Evolutionary conservation across 2,113 vertebrate species (phyloP).

Genomic region (Pseudois nayaur): DNA sequence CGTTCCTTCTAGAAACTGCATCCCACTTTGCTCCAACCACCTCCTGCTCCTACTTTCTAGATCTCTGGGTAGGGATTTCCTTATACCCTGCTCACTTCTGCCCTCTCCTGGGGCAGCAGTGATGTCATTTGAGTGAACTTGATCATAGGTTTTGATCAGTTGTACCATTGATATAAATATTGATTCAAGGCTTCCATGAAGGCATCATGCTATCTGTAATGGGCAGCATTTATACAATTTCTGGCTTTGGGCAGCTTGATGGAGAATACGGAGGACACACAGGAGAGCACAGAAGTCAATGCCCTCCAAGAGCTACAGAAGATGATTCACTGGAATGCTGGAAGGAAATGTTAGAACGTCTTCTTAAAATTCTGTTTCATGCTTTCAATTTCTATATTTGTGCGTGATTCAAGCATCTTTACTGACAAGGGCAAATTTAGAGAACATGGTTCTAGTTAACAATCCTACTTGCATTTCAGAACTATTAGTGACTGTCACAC

Average conservation of each 20-base stretch:
- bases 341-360: neutral
- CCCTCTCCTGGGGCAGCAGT: neutral
- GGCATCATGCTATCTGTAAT: neutral
- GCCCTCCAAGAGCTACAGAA: neutral
- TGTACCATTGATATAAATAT: neutral
- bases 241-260: neutral
- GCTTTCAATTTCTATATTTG: neutral
- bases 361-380: neutral
- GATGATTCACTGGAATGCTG: neutral
- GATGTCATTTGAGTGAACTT: neutral
- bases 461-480: neutral
- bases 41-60: neutral
- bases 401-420: neutral
- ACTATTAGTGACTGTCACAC: neutral
- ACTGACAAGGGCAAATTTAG: neutral
- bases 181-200: neutral
- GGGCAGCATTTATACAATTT: neutral
- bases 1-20: neutral
- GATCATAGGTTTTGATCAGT: neutral
- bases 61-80: neutral
- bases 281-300: neutral
- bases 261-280: neutral
- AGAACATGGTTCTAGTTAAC: neutral
- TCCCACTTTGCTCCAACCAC: neutral
- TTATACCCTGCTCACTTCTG: neutral